Evolutionary conservation across 2,888 invertebrate genomes (phyloP).

Genomic region (Seladonia tumulorum): DNA sequence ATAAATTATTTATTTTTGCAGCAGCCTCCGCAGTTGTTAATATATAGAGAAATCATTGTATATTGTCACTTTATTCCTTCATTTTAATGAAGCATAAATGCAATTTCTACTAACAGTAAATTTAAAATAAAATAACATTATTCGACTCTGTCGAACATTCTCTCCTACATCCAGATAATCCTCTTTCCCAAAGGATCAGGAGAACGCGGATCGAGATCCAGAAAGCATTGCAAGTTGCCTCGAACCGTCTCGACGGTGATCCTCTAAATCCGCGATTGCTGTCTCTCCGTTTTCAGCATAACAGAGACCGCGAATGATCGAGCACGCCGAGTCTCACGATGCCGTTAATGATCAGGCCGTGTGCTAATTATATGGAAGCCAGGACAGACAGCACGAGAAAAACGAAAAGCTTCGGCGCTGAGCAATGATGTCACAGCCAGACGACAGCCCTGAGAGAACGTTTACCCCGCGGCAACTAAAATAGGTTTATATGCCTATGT

Average conservation of each 20-base stretch:
- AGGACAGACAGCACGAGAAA: conserved; percentile 37
- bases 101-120: neutral
- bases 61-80: neutral
- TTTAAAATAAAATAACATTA: neutral
- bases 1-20: too few species aligned
- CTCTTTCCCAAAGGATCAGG: neutral
- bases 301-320: neutral
- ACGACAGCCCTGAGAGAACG: conserved; percentile 70
- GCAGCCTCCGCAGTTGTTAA: too few species aligned
- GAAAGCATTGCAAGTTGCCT: neutral
- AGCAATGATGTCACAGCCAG: conserved; percentile 71
- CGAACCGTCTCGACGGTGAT: neutral
- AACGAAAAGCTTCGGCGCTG: conserved; percentile 58
- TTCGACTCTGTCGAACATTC: neutral
- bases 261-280: neutral
- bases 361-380: conserved; percentile 59
- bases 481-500: conserved; percentile 72
- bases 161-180: neutral
- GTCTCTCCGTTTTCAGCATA: neutral
- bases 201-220: neutral
- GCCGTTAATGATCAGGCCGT: conserved; percentile 33
- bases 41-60: too few species aligned
- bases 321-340: neutral
- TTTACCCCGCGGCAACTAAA: conserved; percentile 74
- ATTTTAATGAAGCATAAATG: too few species aligned